Conservation (phyloP, 1,140 invertebrate species). For the Pogonus chalceus region DNA sequence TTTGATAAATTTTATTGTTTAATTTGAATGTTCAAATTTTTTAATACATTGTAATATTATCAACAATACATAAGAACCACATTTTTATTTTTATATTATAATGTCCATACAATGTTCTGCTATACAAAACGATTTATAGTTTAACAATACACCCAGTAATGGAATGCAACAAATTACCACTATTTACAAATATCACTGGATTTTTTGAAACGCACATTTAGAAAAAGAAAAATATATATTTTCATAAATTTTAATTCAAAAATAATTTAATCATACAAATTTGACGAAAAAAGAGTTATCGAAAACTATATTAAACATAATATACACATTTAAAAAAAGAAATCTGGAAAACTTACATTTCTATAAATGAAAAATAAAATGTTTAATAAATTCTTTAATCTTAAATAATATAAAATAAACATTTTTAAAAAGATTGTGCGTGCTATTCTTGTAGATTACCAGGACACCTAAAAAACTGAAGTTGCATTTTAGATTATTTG, state of each 20-base stretch:
- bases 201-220: conserved; percentile 3
- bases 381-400: too few species aligned
- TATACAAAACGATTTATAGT: conserved; percentile 26
- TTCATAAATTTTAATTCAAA: too few species aligned
- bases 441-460: too few species aligned
- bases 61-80: conserved; percentile 7
- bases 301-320: too few species aligned
- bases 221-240: too few species aligned
- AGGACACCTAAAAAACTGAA: conserved; percentile 1
- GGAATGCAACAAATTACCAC: conserved; percentile 31
- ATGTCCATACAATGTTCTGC: conserved; percentile 5
- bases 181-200: conserved; percentile 6
- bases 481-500: not conserved
- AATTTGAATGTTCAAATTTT: conserved; percentile 2
- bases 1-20: not conserved
- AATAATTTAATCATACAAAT: too few species aligned
- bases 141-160: conserved; percentile 30
- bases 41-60: conserved; percentile 3
- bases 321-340: too few species aligned
- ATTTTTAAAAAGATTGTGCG: too few species aligned
- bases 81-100: conserved; percentile 2
- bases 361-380: too few species aligned
- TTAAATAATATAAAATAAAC: too few species aligned
- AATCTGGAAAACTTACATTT: too few species aligned
- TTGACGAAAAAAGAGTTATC: too few species aligned